phyloP scores from a whole-genome alignment of 2,113 vertebrate species.

The Colaptes auratus region DNA sequence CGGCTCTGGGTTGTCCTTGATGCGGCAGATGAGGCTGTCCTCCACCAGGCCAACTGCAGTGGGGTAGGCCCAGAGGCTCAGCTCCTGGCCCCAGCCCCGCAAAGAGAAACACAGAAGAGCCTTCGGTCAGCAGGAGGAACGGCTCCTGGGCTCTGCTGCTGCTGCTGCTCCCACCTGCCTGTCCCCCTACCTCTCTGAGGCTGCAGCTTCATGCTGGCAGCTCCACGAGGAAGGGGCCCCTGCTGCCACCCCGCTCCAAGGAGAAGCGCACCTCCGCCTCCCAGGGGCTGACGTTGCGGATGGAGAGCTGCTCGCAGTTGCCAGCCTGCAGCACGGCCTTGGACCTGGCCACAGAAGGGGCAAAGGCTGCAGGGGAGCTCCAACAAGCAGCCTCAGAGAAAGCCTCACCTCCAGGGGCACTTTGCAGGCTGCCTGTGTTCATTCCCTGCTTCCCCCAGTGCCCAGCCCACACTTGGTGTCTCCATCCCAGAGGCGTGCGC shows the following conservation, averaged over 20 bases:
- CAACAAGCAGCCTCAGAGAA: neutral
- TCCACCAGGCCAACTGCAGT: slow-evolving; percentile 81
- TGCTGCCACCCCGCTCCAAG: slow-evolving; percentile 82
- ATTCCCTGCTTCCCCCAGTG: neutral
- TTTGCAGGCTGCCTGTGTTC: rapidly evolving
- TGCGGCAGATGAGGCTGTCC: slow-evolving; percentile 84
- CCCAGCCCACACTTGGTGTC: neutral
- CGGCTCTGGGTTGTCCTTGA: slow-evolving; percentile 85
- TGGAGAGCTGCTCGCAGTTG: slow-evolving; percentile 84
- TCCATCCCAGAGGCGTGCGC: neutral
- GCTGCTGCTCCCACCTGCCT: no score
- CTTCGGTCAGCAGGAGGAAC: neutral
- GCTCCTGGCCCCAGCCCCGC: slow-evolving; percentile 60
- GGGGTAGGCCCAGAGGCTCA: slow-evolving; percentile 89
- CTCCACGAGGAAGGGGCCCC: slow-evolving; percentile 84
- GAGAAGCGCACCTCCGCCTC: slow-evolving; percentile 79
- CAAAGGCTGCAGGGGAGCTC: neutral
- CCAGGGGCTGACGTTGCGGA: slow-evolving; percentile 83
- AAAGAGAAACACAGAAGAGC: neutral
- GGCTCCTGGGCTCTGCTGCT: no score
- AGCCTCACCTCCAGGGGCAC: neutral
- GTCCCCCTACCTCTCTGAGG: slow-evolving; percentile 78
- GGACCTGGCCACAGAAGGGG: slow-evolving; percentile 77
- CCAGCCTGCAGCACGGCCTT: slow-evolving; percentile 79
- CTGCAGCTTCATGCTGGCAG: slow-evolving; percentile 81